Conservation (phyloP, 2,888 invertebrate species). For the Campoletis raptor region DNA sequence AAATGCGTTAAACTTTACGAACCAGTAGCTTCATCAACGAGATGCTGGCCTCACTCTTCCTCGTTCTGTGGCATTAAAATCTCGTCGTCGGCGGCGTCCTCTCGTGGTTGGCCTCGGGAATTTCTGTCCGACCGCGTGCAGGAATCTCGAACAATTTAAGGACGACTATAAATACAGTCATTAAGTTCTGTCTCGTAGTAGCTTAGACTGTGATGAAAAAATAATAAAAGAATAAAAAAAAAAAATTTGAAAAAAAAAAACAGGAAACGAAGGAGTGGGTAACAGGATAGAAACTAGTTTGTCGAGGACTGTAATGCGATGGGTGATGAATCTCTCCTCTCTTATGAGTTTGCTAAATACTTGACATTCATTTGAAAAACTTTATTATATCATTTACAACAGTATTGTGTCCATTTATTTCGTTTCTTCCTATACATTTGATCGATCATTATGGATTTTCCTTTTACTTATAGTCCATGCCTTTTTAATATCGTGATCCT, state of each 20-base stretch:
- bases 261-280: background rate
- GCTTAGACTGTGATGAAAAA: slow-evolving; percentile 36
- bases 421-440: background rate
- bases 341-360: slow-evolving; percentile 12
- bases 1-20: slow-evolving; percentile 37
- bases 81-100: slow-evolving; percentile 35
- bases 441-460: slow-evolving; percentile 19
- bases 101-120: slow-evolving; percentile 37
- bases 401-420: background rate
- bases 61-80: slow-evolving; percentile 45
- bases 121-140: slow-evolving; percentile 57
- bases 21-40: slow-evolving; percentile 37
- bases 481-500: slow-evolving; percentile 88
- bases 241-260: too few relatives aligned
- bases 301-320: slow-evolving; percentile 25
- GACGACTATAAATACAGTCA: slow-evolving; percentile 66
- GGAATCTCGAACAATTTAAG: slow-evolving; percentile 68
- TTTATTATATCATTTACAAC: background rate
- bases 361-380: slow-evolving; percentile 32
- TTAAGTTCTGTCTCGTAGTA: slow-evolving; percentile 59
- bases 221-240: slow-evolving; percentile 10
- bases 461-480: slow-evolving; percentile 3
- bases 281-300: slow-evolving; percentile 59
- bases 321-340: slow-evolving; percentile 31
- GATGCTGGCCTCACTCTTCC: slow-evolving; percentile 26